These are phyloP conservation scores for Burhinus oedicnemus DNA, from an alignment of 2,113 vertebrate genomes.

Conservation along the genomic window DNA sequence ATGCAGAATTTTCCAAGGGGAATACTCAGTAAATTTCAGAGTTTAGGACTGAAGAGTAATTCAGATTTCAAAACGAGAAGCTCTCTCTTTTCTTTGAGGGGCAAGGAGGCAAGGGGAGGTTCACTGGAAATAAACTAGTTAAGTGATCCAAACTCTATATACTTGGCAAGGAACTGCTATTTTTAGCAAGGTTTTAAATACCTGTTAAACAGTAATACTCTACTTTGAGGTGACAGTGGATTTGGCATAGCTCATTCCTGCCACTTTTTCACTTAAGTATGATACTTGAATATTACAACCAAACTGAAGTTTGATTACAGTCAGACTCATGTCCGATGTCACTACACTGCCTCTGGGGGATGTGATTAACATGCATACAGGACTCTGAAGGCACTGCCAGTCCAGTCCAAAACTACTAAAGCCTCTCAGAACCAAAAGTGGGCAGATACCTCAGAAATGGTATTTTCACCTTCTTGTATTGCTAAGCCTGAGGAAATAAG, in stretches of 20 bases:
- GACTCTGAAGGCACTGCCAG: not conserved
- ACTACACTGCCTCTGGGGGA: not conserved
- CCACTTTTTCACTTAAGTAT: not conserved
- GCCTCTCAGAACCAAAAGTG: not conserved
- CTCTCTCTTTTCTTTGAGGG: not conserved
- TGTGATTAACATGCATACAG: not conserved
- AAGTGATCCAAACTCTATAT: not conserved
- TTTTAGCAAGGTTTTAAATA: not conserved
- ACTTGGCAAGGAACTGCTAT: not conserved
- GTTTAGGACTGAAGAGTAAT: not conserved
- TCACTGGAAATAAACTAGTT: not conserved
- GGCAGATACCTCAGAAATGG: not conserved
- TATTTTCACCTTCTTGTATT: not conserved
- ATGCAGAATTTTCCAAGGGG: not conserved
- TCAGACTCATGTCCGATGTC: not conserved
- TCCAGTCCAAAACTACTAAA: not conserved
- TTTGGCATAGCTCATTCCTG: not conserved
- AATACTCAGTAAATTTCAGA: not conserved
- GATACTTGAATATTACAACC: not conserved
- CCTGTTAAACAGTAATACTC: not conserved
- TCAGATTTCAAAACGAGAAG: not conserved
- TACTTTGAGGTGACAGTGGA: not conserved
- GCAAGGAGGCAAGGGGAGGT: not conserved
- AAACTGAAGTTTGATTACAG: not conserved
- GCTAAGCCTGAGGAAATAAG: not conserved